Percentiles rank a stretch among this genome's conserved stretches.
Evolutionary conservation across 2,113 vertebrate genomes (phyloP).

Genomic region (Heterocephalus glaber): DNA sequence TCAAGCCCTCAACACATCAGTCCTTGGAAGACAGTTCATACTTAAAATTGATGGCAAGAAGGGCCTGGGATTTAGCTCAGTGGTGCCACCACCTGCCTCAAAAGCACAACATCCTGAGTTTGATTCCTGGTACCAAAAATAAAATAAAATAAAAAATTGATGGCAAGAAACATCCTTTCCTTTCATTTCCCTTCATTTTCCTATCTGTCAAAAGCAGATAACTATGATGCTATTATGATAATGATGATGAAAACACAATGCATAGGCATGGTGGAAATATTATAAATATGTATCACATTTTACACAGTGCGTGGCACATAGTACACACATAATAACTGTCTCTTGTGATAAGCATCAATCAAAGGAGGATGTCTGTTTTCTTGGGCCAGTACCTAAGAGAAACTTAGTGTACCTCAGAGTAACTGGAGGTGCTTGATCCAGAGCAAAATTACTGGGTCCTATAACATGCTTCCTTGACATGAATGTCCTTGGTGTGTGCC

Average conservation of each 20-base stretch:
- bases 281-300: background rate
- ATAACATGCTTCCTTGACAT: background rate
- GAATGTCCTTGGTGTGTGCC: background rate
- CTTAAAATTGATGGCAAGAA: background rate
- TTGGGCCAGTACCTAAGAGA: background rate
- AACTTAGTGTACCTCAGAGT: background rate
- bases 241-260: background rate
- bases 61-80: too few species aligned
- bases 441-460: background rate
- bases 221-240: background rate
- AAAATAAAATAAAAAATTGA: too few species aligned
- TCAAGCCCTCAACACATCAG: background rate
- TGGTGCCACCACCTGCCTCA: too few species aligned
- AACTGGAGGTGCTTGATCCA: background rate
- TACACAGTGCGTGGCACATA: background rate
- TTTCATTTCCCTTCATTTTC: background rate
- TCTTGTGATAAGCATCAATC: background rate
- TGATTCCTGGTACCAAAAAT: too few species aligned
- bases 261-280: background rate
- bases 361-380: background rate
- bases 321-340: fast-evolving
- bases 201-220: background rate
- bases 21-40: background rate
- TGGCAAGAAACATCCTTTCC: background rate
- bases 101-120: too few species aligned